Base-by-base conservation (phyloP, 2,888 invertebrate species). In the Gymnosoma rotundatum region DNA sequence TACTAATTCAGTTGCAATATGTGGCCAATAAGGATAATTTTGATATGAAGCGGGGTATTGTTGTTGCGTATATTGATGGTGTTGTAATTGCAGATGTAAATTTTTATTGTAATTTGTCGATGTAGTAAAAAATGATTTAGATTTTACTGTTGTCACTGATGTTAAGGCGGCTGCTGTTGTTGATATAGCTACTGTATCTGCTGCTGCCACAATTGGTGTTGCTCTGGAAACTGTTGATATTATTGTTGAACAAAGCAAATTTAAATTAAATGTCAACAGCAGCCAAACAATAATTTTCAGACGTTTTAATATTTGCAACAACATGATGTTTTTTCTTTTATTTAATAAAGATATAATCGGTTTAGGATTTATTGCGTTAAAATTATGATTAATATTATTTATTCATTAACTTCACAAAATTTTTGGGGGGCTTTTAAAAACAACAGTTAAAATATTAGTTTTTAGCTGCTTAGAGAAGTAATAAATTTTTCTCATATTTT, bases 261-360 rank as follows among this genome's bases (percentile, higher is more conserved):
- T 82, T 64, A 76, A 82, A 82, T 82, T 64, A 66, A 82, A 75
- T 72, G 81, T 82, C 75, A 82, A 70, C 58, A 76, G 42, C 70
- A 82, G 75, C 81, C 81, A 82, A 21, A 58, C 32, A 12, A 82
- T 72, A 32, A 76, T 64, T 45, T 72, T 50, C 60, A 75, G 64
- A 52, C 70, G 81, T 70, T 82, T 82, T 36, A 76, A 45, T 64
- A 72, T 52, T 58, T 72, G 81, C 75, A 64, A 75, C 81, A 76
- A 75, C 75, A 82, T 82, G 70, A 21, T 76, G 75, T 63, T 67
- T 63, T 73, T 9, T 45, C 8, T 60, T 18, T 32, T 61, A 42
- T 42, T 36, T 36, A 54, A 36, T 48, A 10, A 45, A 18, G 50
- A 12, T 60, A 20, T 50, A 32, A 7, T 36, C 25, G 52, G 12